Evolutionary conservation across 2,113 vertebrate genomes (phyloP).

Genomic region (Oryzias melastigma): DNA sequence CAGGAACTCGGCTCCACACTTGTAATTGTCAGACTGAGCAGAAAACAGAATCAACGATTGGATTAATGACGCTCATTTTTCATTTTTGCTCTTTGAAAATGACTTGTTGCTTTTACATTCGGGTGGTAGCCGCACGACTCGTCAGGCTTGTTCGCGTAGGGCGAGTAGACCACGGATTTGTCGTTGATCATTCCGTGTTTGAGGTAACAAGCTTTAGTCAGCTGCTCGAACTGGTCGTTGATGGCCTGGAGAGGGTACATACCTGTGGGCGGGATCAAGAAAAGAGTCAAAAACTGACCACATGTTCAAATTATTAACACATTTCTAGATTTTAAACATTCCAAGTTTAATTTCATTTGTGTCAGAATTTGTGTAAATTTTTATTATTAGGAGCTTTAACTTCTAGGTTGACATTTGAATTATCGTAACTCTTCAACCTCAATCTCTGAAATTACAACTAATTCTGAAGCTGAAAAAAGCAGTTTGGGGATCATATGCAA

Average conservation of each 20-base stretch:
- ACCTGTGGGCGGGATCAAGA: conserved; percentile 40
- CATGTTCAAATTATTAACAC: no score
- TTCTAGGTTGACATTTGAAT: no score
- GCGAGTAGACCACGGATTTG: conserved; percentile 79
- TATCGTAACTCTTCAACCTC: no score
- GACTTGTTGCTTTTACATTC: conserved; percentile 39
- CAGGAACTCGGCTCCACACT: conserved; percentile 89
- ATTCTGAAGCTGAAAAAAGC: no score
- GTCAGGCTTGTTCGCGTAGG: conserved; percentile 75
- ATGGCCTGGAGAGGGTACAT: conserved; percentile 83
- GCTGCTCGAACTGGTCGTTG: conserved; percentile 80
- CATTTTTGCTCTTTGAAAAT: neutral
- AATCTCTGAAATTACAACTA: no score
- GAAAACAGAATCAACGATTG: neutral
- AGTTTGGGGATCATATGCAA: no score
- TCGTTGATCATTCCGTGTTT: conserved; percentile 41
- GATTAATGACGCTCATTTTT: neutral
- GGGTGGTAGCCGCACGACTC: conserved; percentile 51
- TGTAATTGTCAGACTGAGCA: conserved; percentile 52
- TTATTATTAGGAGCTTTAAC: no score
- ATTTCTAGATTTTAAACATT: no score
- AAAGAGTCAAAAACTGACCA: neutral
- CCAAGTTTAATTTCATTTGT: no score
- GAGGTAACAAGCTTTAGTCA: conserved; percentile 84
- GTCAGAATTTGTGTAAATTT: no score